Conservation (phyloP, 2,888 invertebrate genomes). For the Trichogramma dendrolimi region DNA sequence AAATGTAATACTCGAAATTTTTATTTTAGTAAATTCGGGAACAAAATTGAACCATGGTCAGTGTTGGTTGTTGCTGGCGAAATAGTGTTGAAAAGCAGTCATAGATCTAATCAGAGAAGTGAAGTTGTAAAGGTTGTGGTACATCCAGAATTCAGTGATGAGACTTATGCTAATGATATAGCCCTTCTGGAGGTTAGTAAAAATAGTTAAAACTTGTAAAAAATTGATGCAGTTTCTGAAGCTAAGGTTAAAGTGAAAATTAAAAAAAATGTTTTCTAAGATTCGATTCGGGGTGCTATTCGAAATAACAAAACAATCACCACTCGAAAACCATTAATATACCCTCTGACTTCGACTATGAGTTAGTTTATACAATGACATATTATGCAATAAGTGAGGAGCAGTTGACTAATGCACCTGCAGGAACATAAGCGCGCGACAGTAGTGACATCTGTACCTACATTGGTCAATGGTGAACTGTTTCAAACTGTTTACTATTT, state of each 20-base stretch:
- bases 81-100: slow-evolving; percentile 23
- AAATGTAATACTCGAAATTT: not conserved
- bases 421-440: no score
- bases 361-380: no score
- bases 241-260: no score
- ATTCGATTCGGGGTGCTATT: no score
- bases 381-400: no score
- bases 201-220: not conserved
- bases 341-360: no score
- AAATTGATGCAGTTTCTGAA: no score
- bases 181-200: slow-evolving; percentile 37
- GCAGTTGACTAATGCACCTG: no score
- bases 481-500: not conserved
- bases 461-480: not conserved
- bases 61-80: slow-evolving; percentile 38
- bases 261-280: no score
- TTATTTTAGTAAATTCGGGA: slow-evolving; percentile 1
- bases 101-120: slow-evolving; percentile 30
- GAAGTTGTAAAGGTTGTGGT: slow-evolving; percentile 30
- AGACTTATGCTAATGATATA: slow-evolving; percentile 39
- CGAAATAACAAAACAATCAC: no score
- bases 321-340: no score
- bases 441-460: no score
- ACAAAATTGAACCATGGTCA: slow-evolving; percentile 28
- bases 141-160: slow-evolving; percentile 29